phyloP scores from a whole-genome alignment of 2,888 invertebrate genomes.

The Lampropteryx suffumata region DNA sequence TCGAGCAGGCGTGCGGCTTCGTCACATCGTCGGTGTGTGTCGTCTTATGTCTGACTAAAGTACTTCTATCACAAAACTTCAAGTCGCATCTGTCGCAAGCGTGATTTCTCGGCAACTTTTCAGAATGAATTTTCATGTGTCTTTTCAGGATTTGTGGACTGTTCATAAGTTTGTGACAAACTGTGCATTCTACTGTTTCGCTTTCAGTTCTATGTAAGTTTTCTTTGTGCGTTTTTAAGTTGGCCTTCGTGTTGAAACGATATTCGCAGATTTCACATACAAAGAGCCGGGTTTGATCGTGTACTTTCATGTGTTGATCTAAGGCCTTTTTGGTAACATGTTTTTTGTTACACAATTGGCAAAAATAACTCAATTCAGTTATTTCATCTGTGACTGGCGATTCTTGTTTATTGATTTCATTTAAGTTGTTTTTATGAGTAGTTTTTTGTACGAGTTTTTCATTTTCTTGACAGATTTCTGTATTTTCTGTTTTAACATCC shows the following conservation, averaged over 20 bases:
- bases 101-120: slow-evolving; percentile 9
- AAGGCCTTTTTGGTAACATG: slow-evolving; percentile 20
- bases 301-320: slow-evolving; percentile 20
- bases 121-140: slow-evolving; percentile 22
- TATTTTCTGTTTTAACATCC: slow-evolving; percentile 12
- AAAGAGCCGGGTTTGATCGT: slow-evolving; percentile 13
- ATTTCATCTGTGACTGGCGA: not conserved
- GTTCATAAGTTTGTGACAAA: slow-evolving; percentile 21
- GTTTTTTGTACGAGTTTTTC: not conserved
- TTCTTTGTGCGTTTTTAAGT: slow-evolving; percentile 20
- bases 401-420: not conserved
- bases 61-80: slow-evolving; percentile 16
- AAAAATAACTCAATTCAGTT: slow-evolving; percentile 4
- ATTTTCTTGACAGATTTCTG: not conserved
- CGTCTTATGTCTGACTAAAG: slow-evolving; percentile 9
- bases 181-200: slow-evolving; percentile 10
- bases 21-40: slow-evolving; percentile 10
- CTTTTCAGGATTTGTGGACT: slow-evolving; percentile 22
- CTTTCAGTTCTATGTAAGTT: slow-evolving; percentile 18
- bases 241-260: slow-evolving; percentile 19
- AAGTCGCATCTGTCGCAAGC: slow-evolving; percentile 14
- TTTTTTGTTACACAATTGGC: slow-evolving; percentile 14
- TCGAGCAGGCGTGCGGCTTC: slow-evolving; percentile 11
- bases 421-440: not conserved
- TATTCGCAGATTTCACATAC: slow-evolving; percentile 21